Evolutionary conservation across 2,797 vertebrate genomes (phyloP).

Genomic region (Apodemus agrarius): DNA sequence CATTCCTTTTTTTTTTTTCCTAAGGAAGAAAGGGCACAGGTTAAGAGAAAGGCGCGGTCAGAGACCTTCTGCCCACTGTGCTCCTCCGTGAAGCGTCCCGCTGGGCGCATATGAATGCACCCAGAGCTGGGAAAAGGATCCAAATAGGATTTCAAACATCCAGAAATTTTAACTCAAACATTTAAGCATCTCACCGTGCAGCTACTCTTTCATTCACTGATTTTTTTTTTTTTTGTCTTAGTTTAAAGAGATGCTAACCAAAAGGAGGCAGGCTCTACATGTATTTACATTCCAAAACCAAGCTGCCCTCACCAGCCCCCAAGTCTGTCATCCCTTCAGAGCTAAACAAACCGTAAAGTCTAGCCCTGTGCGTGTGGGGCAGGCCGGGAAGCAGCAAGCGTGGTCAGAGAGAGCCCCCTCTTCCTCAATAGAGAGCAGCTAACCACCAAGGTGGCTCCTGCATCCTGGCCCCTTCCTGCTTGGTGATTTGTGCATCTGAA

Average conservation of each 20-base stretch:
- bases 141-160: constrained; percentile 92
- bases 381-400: constrained; percentile 85
- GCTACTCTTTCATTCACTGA: constrained; percentile 90
- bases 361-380: constrained; percentile 80
- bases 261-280: constrained; percentile 89
- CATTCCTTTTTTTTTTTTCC: constrained; percentile 91
- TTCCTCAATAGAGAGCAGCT: constrained; percentile 65
- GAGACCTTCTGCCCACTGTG: constrained; percentile 90
- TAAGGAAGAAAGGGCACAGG: constrained; percentile 92
- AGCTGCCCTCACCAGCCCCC: constrained; percentile 88
- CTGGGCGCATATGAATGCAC: constrained; percentile 90
- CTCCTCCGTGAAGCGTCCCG: constrained; percentile 89
- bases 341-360: constrained; percentile 90
- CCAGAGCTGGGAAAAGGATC: constrained; percentile 90
- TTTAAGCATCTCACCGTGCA: constrained; percentile 91
- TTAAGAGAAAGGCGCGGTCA: constrained; percentile 90
- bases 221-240: constrained; percentile 91
- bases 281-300: constrained; percentile 92
- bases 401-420: constrained; percentile 81
- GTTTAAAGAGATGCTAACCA: constrained; percentile 92
- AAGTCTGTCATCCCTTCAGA: constrained; percentile 88
- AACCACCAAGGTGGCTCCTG: constrained; percentile 60
- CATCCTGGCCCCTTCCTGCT: constrained; percentile 71
- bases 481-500: constrained; percentile 42
- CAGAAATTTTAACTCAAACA: constrained; percentile 90